These are phyloP conservation scores for Phymorhynchus buccinoides DNA, from an alignment of 1,140 invertebrate genomes.

Conservation along the genomic window DNA sequence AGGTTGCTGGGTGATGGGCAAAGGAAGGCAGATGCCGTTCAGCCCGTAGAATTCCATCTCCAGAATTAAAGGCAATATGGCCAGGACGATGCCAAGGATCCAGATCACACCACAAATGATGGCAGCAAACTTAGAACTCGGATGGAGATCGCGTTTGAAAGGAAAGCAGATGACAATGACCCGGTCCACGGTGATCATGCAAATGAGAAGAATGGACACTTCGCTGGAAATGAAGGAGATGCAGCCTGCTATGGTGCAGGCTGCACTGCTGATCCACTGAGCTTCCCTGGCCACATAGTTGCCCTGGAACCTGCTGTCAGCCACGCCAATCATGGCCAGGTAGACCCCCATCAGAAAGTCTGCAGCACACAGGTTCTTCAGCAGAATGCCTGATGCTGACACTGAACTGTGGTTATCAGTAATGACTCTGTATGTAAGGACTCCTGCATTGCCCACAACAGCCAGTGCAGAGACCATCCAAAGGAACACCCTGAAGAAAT, in stretches of 20 bases:
- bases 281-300: constrained; percentile 53
- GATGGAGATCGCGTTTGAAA: constrained; percentile 42
- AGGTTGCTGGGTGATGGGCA: constrained; percentile 44
- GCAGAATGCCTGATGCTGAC: constrained; percentile 47
- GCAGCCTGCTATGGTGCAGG: constrained; percentile 59
- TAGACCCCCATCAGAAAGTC: constrained; percentile 67
- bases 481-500: constrained; percentile 42
- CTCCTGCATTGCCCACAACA: constrained; percentile 49
- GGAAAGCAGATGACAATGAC: constrained; percentile 60
- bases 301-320: constrained; percentile 56
- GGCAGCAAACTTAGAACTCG: constrained; percentile 33
- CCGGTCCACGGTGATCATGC: constrained; percentile 61
- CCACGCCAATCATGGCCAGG: constrained; percentile 59
- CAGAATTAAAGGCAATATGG: constrained; percentile 23
- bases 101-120: constrained; percentile 18
- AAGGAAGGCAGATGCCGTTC: constrained; percentile 49
- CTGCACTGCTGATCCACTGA: constrained; percentile 52
- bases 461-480: constrained; percentile 50
- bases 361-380: constrained; percentile 56
- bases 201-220: constrained; percentile 55
- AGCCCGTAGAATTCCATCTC: constrained; percentile 49
- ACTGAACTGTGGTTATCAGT: constrained; percentile 18
- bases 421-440: constrained; percentile 44
- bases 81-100: constrained; percentile 40
- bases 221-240: constrained; percentile 59